phyloP scores from a whole-genome alignment of 2,797 vertebrate genomes.

The Lepilemur septentrionalis region DNA sequence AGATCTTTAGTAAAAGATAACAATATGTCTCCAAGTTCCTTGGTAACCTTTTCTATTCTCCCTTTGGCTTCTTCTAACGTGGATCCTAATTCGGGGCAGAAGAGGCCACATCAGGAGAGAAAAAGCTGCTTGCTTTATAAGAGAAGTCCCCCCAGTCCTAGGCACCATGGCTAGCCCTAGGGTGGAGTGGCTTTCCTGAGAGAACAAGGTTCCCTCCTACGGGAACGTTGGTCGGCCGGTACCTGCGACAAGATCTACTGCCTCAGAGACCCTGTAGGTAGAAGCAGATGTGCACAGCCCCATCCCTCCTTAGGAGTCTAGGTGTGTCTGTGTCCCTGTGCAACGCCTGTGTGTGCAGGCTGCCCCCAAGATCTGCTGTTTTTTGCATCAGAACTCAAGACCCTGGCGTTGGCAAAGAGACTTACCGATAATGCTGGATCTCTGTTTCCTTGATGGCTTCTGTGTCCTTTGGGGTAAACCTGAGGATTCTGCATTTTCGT shows the following conservation, averaged over 20 bases:
- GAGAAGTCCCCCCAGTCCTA: background rate
- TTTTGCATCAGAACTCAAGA: background rate
- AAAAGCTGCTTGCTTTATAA: background rate
- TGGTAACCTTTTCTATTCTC: rapidly evolving
- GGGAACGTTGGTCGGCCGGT: background rate
- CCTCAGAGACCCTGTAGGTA: background rate
- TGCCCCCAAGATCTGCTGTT: background rate
- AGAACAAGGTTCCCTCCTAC: background rate
- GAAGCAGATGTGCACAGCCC: background rate
- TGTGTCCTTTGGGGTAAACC: background rate
- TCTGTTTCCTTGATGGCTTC: background rate
- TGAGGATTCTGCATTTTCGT: background rate
- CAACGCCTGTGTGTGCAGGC: background rate
- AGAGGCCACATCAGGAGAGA: background rate
- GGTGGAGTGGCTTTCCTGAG: background rate
- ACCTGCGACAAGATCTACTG: background rate
- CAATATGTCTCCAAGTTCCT: background rate
- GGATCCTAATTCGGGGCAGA: background rate
- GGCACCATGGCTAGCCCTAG: background rate
- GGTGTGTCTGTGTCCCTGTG: background rate
- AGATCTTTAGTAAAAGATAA: background rate
- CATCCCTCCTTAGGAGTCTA: background rate
- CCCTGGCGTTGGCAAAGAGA: background rate
- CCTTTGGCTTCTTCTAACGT: background rate
- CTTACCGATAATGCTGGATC: background rate